These are phyloP conservation scores for Mystacornis crossleyi DNA, from an alignment of 2,113 vertebrate species.

Conservation along the genomic window DNA sequence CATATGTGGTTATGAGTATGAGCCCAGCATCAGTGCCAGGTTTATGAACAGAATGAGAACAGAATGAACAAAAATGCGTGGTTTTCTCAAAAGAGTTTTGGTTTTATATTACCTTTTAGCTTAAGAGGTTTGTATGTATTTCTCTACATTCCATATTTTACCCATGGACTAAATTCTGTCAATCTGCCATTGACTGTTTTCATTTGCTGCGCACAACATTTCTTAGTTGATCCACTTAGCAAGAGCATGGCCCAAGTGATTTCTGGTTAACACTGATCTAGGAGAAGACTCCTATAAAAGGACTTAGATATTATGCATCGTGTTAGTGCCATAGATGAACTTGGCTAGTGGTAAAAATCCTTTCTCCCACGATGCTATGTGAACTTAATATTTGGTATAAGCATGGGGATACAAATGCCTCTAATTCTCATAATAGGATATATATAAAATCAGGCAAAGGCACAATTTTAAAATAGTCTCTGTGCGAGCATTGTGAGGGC, in stretches of 20 bases:
- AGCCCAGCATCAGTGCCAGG: neutral
- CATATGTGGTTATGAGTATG: accelerated
- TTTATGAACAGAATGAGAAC: slow-evolving; percentile 28
- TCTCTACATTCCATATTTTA: neutral
- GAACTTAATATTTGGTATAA: neutral
- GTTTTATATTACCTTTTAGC: neutral
- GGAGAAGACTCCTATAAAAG: neutral
- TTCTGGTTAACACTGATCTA: neutral
- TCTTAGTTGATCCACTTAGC: neutral
- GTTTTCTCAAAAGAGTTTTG: neutral
- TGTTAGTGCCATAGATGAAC: neutral
- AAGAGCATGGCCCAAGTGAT: neutral
- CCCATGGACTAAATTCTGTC: slow-evolving; percentile 1
- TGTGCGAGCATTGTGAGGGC: neutral
- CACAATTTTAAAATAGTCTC: slow-evolving; percentile 28
- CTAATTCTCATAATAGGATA: slow-evolving; percentile 17
- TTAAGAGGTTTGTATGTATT: slow-evolving; percentile 19
- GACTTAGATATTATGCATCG: neutral
- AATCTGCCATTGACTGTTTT: slow-evolving; percentile 31
- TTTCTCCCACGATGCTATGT: neutral
- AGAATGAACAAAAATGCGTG: slow-evolving; percentile 22
- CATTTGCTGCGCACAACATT: neutral
- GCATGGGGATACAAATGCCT: neutral
- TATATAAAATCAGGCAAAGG: slow-evolving; percentile 4
- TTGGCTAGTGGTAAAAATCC: neutral